Evolutionary conservation across 2,888 invertebrate species (phyloP).

Genomic region (Ferdinandea cuprea): DNA sequence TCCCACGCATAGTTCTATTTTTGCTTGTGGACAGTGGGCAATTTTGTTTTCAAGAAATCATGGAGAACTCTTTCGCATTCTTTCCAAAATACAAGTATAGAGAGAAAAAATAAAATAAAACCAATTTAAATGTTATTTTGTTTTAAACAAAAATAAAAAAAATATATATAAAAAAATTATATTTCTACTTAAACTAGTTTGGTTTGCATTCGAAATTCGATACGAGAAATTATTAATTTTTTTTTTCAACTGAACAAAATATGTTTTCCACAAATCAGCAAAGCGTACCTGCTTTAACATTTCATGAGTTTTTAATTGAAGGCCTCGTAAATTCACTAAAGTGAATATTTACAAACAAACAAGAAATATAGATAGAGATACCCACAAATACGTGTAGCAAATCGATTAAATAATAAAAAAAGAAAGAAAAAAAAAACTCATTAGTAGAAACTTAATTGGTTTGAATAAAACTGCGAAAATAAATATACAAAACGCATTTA

Average conservation of each 20-base stretch:
- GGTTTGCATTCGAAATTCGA: no score
- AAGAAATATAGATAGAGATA: no score
- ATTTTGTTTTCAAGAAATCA: slow-evolving; percentile 45
- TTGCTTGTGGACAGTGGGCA: slow-evolving; percentile 62
- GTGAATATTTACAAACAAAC: slow-evolving; percentile 5
- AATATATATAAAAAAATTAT: neutral
- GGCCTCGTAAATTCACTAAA: slow-evolving; percentile 37
- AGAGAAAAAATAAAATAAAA: neutral
- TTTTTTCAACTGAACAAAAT: neutral
- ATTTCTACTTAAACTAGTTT: neutral
- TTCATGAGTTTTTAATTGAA: slow-evolving; percentile 54
- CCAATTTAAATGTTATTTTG: no score
- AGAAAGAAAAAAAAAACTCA: slow-evolving; percentile 17
- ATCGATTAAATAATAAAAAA: slow-evolving; percentile 14
- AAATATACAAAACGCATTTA: slow-evolving; percentile 33
- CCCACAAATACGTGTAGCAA: neutral
- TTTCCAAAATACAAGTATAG: slow-evolving; percentile 47
- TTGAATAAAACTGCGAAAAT: slow-evolving; percentile 27
- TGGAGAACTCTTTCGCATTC: slow-evolving; percentile 66
- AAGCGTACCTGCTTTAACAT: slow-evolving; percentile 39
- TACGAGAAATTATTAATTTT: no score
- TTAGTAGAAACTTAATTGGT: slow-evolving; percentile 34
- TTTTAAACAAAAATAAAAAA: neutral
- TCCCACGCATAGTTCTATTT: slow-evolving; percentile 69
- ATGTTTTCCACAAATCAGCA: neutral